phyloP scores from a whole-genome alignment of 2,888 invertebrate genomes.

The Tipula unca region DNA sequence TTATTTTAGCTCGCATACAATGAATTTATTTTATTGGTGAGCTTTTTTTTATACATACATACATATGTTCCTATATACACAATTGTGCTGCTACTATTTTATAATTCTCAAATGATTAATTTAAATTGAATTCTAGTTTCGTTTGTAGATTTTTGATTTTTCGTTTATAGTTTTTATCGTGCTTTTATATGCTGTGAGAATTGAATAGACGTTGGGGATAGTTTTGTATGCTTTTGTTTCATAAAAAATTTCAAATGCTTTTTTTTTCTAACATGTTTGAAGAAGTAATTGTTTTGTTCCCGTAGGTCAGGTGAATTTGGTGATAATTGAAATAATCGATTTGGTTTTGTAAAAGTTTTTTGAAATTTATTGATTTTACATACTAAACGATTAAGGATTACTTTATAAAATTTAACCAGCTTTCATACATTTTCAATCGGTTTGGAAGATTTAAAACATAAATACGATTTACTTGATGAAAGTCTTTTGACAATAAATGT shows the following conservation, averaged over 20 bases:
- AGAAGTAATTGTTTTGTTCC: background rate
- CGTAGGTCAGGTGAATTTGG: background rate
- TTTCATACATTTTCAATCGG: too few relatives aligned
- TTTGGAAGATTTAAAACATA: too few relatives aligned
- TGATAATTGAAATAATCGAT: background rate
- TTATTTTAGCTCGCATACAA: background rate
- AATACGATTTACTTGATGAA: too few relatives aligned
- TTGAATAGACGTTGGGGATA: background rate
- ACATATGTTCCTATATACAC: too few relatives aligned
- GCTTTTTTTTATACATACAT: background rate
- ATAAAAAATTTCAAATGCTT: background rate
- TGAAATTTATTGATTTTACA: too few relatives aligned
- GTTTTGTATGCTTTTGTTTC: background rate
- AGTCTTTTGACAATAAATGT: too few relatives aligned
- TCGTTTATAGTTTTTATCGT: background rate
- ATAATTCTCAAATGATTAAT: background rate
- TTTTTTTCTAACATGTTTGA: background rate
- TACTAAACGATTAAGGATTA: too few relatives aligned
- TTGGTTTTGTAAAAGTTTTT: background rate
- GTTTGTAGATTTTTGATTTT: background rate
- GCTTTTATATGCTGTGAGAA: background rate
- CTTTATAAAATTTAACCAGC: too few relatives aligned
- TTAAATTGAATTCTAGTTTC: background rate
- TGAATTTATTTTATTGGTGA: background rate
- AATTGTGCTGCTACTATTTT: background rate